These are phyloP conservation scores for Epinotia bilunana DNA, from an alignment of 2,888 invertebrate genomes.

Conservation along the genomic window DNA sequence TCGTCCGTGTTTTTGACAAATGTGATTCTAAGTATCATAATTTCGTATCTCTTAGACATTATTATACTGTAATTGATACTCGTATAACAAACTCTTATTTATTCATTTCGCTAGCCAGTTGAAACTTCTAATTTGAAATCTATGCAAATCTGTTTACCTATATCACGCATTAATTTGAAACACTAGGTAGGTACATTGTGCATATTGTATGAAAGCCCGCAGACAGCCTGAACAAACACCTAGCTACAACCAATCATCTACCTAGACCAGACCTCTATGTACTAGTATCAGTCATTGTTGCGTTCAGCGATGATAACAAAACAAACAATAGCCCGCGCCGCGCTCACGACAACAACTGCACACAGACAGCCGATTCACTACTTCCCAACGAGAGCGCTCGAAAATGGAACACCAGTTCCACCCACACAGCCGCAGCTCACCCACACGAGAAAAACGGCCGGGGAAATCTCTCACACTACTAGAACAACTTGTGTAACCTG, in stretches of 20 bases:
- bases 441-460: slow-evolving; percentile 66
- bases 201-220: slow-evolving; percentile 33
- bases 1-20: too few relatives aligned
- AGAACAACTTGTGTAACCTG: slow-evolving; percentile 52
- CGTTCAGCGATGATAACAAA: slow-evolving; percentile 73
- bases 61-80: neutral
- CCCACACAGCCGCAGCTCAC: slow-evolving; percentile 64
- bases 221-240: slow-evolving; percentile 33
- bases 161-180: slow-evolving; percentile 2
- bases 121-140: neutral
- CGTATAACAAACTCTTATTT: neutral
- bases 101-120: neutral
- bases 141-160: neutral
- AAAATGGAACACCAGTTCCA: slow-evolving; percentile 71
- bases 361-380: slow-evolving; percentile 80
- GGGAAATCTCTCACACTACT: slow-evolving; percentile 69
- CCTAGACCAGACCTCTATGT: slow-evolving; percentile 30
- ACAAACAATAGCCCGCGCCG: slow-evolving; percentile 74
- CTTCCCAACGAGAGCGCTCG: slow-evolving; percentile 66
- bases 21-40: neutral
- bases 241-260: slow-evolving; percentile 36
- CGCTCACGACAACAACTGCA: slow-evolving; percentile 66
- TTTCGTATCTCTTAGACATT: neutral
- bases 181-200: slow-evolving; percentile 17
- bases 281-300: slow-evolving; percentile 42